Base-by-base conservation (phyloP, 2,797 vertebrate genomes). In the Danio aesculapii region DNA sequence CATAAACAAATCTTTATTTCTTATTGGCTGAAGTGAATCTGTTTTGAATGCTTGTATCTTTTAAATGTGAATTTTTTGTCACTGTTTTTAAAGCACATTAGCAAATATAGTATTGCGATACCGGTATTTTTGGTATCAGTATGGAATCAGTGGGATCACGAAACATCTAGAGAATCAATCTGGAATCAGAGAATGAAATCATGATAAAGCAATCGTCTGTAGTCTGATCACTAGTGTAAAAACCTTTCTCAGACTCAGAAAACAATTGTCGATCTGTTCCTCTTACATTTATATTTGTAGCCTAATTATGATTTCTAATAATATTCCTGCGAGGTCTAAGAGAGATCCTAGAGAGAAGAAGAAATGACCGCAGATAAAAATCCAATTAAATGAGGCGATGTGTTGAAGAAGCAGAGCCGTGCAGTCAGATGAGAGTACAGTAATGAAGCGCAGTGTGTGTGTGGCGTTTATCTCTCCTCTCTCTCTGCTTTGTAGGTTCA, bases 361-460 rank as follows among this genome's bases (percentile, higher is more conserved):
- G 30, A 69, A 55, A 71, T 43, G 68, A 70, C 50, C 68, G 43
- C 68, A 58, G 70, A 72, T 72, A 72, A 72, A 72, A 72, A 72
- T 58, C 70, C 70, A 72, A 46, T 72, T 72, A 72, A 72, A 57
- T 6, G 41, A 72, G 70, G 41, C 11, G 13, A 9, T 11, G 53
- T 39, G n/a, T 19, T 58, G 70, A n/a, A 46, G 68, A 55, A 43
- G 68, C 39, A 6, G 59, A 41, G 59, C 59, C 8, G 14, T 44
- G 41, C 41, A 55, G 41, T 58, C 41, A 13, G 70, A 44, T 72
- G 70, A 17, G 44, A 19, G 44, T 55, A 43, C 30, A 43, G 30
- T 12, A 39, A 12, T 1, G 58, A 30, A 30, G 30, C 30, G 50
- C 12, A 10, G 19, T 66, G 62, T 19, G n/a, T 5, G 67, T 63